Conservation (phyloP, 2,888 invertebrate genomes). For the Halocaridina rubra region DNA sequence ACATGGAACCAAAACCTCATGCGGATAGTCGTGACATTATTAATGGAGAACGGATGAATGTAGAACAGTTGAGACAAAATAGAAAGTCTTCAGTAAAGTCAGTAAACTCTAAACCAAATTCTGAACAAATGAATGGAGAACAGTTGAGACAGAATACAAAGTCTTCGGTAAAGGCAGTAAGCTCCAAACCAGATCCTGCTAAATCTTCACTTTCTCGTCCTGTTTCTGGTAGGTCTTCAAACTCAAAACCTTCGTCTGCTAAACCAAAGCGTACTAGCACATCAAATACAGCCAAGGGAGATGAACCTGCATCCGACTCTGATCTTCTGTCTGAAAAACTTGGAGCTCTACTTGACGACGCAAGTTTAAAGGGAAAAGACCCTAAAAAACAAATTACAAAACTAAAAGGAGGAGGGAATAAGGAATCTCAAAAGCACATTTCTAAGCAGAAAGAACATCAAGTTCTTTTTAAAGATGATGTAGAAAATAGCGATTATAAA, state of each 20-base stretch:
- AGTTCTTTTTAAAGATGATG: neutral
- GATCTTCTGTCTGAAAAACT: slow-evolving; percentile 32
- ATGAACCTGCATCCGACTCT: neutral
- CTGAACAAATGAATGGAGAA: neutral
- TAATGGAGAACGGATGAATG: neutral
- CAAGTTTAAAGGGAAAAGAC: slow-evolving; percentile 16
- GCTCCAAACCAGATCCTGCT: neutral
- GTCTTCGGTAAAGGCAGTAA: neutral
- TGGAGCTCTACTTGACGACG: slow-evolving; percentile 37
- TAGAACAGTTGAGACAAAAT: no score
- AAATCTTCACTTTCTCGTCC: neutral
- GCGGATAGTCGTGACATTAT: neutral
- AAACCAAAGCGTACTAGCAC: neutral
- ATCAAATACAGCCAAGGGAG: neutral
- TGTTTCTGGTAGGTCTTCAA: neutral
- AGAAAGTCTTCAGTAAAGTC: neutral
- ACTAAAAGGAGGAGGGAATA: neutral
- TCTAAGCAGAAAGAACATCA: neutral
- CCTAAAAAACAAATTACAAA: neutral
- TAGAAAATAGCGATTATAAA: neutral
- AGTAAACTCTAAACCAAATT: neutral
- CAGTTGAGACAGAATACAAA: no score
- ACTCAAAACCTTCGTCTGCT: neutral
- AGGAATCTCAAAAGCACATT: neutral
- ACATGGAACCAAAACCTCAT: neutral